Percentiles rank a stretch among this genome's conserved stretches.
Evolutionary conservation across 2,888 invertebrate genomes (phyloP).

Genomic region (Chydorus sphaericus): DNA sequence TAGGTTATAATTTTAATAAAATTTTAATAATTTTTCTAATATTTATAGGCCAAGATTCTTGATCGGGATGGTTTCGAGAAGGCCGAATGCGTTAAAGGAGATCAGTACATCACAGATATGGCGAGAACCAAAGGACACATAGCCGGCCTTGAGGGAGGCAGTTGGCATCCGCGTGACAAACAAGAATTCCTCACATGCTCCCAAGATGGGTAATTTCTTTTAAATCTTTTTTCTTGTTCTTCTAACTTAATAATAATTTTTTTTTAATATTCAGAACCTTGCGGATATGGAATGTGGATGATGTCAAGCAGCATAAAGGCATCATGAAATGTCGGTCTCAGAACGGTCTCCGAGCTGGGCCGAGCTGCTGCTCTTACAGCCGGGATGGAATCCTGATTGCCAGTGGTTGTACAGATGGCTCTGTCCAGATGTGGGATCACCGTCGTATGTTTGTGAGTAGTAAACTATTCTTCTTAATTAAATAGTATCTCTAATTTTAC

Average conservation of each 20-base stretch:
- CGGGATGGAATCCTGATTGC: conserved; percentile 75
- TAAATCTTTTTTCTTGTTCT: not conserved
- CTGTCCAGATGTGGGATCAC: conserved; percentile 94
- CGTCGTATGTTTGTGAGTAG: conserved; percentile 58
- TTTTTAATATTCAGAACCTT: conserved; percentile 43
- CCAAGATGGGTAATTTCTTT: conserved; percentile 53
- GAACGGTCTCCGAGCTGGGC: conserved; percentile 71
- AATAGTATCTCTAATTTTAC: not conserved
- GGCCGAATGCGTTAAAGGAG: conserved; percentile 84
- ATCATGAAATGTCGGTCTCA: conserved; percentile 76
- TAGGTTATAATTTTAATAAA: not conserved
- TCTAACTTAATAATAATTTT: not conserved
- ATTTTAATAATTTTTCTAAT: not conserved
- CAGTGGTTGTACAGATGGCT: conserved; percentile 87
- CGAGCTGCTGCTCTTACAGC: conserved; percentile 68
- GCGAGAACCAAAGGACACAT: conserved; percentile 87
- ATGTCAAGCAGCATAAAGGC: conserved; percentile 58
- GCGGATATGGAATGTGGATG: conserved; percentile 74
- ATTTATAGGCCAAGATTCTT: conserved; percentile 59
- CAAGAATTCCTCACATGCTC: conserved; percentile 92
- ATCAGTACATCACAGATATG: conserved; percentile 91
- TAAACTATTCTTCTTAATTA: not conserved
- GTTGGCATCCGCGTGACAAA: conserved; percentile 81
- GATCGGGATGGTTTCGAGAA: conserved; percentile 90
- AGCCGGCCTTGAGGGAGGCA: conserved; percentile 72